Evolutionary conservation across 1,140 invertebrate genomes (phyloP), one percentile per base, ranked within the genome.

Genomic region (Hyphantria cunea): DNA sequence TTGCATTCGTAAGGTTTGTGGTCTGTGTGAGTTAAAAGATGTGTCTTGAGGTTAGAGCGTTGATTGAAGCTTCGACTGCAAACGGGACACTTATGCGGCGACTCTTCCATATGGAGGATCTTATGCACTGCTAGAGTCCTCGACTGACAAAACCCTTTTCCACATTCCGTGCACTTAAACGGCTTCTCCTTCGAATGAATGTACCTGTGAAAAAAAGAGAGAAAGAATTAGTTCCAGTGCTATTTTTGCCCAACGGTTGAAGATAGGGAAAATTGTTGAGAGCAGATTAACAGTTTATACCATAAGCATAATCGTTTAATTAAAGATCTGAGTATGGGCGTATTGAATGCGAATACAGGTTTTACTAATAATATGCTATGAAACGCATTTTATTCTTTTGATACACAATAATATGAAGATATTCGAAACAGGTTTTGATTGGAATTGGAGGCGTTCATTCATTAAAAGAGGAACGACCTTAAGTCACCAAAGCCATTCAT

Each of bases 131-230:
- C 97, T 65, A 99, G 90, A 0, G 98, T 99, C 37, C 98, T 92
- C 12, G 96, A 97, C 80, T 99, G 98, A 83, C 98, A 99, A 92
- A 99, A 99, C 10, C 97, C 98, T 91, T 99, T 99, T 50, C 97
- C 97, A 81, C 98, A 99, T 88, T 98, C 96, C 12, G 94, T 95
- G 86, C 98, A 99, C 91, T 98, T 98, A 92, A 98, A 99, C 0
- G 98, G 98, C 82, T 99, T 99, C 88, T 99, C 97, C 90, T 98
- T 99, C 31, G 96, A 97, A 90, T 99, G 98, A 68, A 98, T 99
- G 84, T 98, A 99, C 92, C 97, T 99, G 93, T 25, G 94, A 93
- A 68, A 84, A 85, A 82, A 58, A 83, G 82, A 82, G 64, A 64
- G n/a, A 71, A 72, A 64, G n/a, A n/a, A n/a, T n/a, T n/a, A n/a